Base-by-base conservation (phyloP, 1,140 invertebrate species). In the Cyrtorhinus lividipennis region DNA sequence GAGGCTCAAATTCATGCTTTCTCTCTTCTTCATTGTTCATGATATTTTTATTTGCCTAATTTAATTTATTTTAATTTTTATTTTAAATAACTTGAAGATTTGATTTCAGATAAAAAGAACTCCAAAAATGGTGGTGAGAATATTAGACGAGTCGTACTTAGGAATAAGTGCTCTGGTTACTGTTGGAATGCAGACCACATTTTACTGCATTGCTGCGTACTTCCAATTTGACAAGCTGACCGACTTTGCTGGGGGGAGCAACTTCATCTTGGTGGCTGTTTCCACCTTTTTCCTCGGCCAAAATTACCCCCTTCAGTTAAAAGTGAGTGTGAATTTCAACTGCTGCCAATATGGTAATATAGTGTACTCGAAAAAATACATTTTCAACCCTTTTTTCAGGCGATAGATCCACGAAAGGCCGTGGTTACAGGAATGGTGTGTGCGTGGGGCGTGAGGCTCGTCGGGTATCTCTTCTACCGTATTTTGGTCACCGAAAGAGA, bases 171-270 rank as follows among this genome's bases (percentile, higher is more conserved):
- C 88, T 15, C 88, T 92, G 70, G 87, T 92, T 8, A 90, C 88
- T 3, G 81, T 90, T 46, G 80, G 77, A 2, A 87, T 95, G 87
- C 90, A 94, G 74, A 77, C 93, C 46, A 79, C 89, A 44, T 95
- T 93, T 75, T 95, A 93, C 73, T 77, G 83, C 18, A 82, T 93
- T 63, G 90, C 90, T 25, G 88, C 88, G 10, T 79, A 83, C 45
- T 88, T 90, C 68, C 86, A 92, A 74, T 82, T 88, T 77, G 90
- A 94, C 70, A 93, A 92, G 78, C 74, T 95, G 15, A 90, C 90
- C 0, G 92, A 94, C 74, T 92, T 95, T 76, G 91, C 90, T 62
- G 90, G 90, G 5, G 91, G 90, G 62, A 85, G 86, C 53, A 94
- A 93, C 75, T 94, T 95, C 72, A 89, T 93, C 64, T 86, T 92